Evolutionary conservation across 2,113 vertebrate genomes (phyloP), one percentile per base, ranked within the genome.

Genomic region (Maccullochella peelii): DNA sequence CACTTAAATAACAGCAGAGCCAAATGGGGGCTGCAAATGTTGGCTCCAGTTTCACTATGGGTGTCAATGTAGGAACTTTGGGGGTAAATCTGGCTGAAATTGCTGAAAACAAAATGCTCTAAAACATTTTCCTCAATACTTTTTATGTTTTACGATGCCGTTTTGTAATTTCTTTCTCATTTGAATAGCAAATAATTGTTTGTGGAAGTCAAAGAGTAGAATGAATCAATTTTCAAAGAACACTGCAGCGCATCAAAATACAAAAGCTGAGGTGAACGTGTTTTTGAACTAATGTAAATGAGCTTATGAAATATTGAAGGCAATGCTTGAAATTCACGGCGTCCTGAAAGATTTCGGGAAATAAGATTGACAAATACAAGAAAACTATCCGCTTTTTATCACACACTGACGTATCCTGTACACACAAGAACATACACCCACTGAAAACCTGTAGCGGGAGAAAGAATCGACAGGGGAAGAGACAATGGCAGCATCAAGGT

Each of bases 291-390:
- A 44, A 80, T 80, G 73, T 73, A 68, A 83, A 77, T 65, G 44
- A 82, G 61, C 33, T 58, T 62, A 47, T 83, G 77, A 86, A 84
- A 88, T 81, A 76, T 78, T 83, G 42, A 36, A 77, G n/a, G 18
- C 14, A 30, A 42, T n/a, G 50, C 42, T 66, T 72, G 59, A 83
- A 73, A 81, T 80, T 82, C 33, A 27, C 25, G 67, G 57, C 0
- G 0, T 59, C 61, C 71, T 57, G 49, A 69, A 66, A 87, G 21
- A 36, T 49, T 65, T 62, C 18, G 8, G 25, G 49, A 67, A 75
- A 59, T 65, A 25, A 25, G 38, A 61, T 68, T 78, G 68, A 82
- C 33, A 58, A 75, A 78, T 47, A 25, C 44, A 40, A 52, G 18
- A 30, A 11, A 77, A 23, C 44, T 57, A n/a, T 66, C 33, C 52